Evolutionary conservation across 2,113 vertebrate genomes (phyloP), one percentile per base, ranked within the genome.

Genomic region (Sturnus vulgaris): DNA sequence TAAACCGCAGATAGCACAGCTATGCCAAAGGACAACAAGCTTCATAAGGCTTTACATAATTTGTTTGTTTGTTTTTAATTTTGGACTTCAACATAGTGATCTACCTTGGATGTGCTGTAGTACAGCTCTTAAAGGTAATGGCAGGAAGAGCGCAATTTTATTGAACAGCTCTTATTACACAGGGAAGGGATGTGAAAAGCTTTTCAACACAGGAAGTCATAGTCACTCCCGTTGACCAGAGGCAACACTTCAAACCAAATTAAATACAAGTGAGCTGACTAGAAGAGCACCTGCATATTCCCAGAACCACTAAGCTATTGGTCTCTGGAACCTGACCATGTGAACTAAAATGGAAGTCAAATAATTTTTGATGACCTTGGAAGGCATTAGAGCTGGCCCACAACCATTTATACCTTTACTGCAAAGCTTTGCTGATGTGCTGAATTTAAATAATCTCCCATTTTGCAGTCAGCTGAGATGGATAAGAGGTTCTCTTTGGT

Each of bases 231-330:
- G 39, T 84, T 82, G 76, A 88, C 88, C 88, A 95, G 82, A 86
- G 64, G 56, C 82, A 92, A 60, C 82, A 78, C 79, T 95, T 95
- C 75, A 90, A 86, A 94, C 37, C 85, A 86, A 95, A 97, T 95
- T 83, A 95, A 94, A 86, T 59, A 81, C 71, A 86, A 94, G 47
- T 86, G 86, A 95, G 76, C 64, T 88, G 82, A 86, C 79, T 75
- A 49, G 68, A 83, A 64, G 33, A 96, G 79, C 85, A 94, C 88
- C 85, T 96, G 88, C 60, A 37, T 88, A 93, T 83, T 96, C 90
- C 93, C 93, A 83, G 79, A 87, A 64, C 56, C 7, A 3, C 47
- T 86, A 2, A 6, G 82, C 56, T 82, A 15, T 80, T 88, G 64
- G 76, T 81, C 65, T 92, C 64, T 83, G 60, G 46, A 68, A 77